A percentile compares a stretch with the other conserved stretches of the same genome.
Evolutionary conservation across 2,888 invertebrate species (phyloP).

Genomic region (Lasius platythorax): DNA sequence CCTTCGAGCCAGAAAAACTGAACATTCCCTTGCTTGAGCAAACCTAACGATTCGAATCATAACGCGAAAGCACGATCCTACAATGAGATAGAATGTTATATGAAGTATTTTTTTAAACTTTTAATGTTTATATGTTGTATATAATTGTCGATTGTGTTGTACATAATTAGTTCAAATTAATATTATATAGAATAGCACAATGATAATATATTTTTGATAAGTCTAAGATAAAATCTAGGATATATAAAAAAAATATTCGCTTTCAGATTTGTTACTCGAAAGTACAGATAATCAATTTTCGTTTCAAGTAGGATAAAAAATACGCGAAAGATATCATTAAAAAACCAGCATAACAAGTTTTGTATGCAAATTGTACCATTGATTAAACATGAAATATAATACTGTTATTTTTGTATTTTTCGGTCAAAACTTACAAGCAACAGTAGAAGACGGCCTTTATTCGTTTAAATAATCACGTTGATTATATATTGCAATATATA

Average conservation of each 20-base stretch:
- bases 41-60: background rate
- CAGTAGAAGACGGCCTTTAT: too few species aligned
- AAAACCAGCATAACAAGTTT: background rate
- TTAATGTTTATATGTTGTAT: background rate
- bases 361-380: background rate
- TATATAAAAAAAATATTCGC: too few species aligned
- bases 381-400: background rate
- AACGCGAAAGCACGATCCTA: background rate
- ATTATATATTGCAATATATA: too few species aligned
- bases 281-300: background rate
- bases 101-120: background rate
- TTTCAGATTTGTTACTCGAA: background rate
- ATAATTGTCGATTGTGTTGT: background rate
- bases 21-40: conserved; percentile 69
- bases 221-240: background rate
- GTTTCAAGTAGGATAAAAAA: background rate
- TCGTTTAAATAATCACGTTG: too few species aligned
- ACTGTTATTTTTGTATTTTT: conserved; percentile 8
- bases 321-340: background rate
- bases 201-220: conserved; percentile 29
- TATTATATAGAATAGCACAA: background rate
- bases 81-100: conserved; percentile 6
- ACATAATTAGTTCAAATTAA: background rate
- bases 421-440: background rate
- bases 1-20: conserved; percentile 74